phyloP scores from a whole-genome alignment of 2,113 vertebrate species.

The Ophthalmolycus amberensis region DNA sequence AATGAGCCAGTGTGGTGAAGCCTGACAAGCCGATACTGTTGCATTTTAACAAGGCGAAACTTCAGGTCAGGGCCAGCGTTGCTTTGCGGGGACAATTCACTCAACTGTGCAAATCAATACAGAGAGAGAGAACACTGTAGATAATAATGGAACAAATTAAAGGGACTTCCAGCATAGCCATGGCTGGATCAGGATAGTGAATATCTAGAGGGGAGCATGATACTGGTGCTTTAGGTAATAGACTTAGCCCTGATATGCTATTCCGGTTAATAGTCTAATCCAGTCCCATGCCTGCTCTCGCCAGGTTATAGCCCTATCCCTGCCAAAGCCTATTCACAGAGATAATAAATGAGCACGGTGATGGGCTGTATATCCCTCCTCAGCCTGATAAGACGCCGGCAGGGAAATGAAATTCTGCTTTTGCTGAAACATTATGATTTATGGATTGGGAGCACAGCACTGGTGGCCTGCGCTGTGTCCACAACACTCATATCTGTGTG shows the following conservation, averaged over 20 bases:
- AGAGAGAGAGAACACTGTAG: constrained; percentile 16
- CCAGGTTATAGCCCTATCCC: constrained; percentile 88
- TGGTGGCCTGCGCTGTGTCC: constrained; percentile 66
- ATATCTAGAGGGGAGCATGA: constrained; percentile 60
- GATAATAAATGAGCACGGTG: constrained; percentile 94
- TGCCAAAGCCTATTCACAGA: constrained; percentile 95
- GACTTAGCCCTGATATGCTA: constrained; percentile 82
- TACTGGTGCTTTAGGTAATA: constrained; percentile 84
- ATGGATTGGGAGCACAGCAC: constrained; percentile 92
- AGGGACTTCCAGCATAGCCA: constrained; percentile 34
- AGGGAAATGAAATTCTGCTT: constrained; percentile 99
- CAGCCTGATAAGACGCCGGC: constrained; percentile 92
- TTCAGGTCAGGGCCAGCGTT: constrained; percentile 40
- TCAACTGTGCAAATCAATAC: constrained; percentile 58
- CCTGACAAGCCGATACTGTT: constrained; percentile 19
- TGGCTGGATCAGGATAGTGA: constrained; percentile 48
- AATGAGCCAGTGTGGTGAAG: constrained; percentile 11
- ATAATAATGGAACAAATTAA: constrained; percentile 64
- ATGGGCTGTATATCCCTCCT: constrained; percentile 92
- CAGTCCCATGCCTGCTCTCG: constrained; percentile 78
- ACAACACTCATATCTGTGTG: constrained; percentile 39
- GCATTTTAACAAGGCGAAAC: constrained; percentile 41
- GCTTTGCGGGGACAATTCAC: constrained; percentile 36
- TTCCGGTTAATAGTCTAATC: constrained; percentile 79
- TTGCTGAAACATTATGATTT: constrained; percentile 99